Percentiles rank a stretch among this genome's conserved stretches.
Conservation (phyloP, 1,140 invertebrate species). For the Drosophila takahashii region DNA sequence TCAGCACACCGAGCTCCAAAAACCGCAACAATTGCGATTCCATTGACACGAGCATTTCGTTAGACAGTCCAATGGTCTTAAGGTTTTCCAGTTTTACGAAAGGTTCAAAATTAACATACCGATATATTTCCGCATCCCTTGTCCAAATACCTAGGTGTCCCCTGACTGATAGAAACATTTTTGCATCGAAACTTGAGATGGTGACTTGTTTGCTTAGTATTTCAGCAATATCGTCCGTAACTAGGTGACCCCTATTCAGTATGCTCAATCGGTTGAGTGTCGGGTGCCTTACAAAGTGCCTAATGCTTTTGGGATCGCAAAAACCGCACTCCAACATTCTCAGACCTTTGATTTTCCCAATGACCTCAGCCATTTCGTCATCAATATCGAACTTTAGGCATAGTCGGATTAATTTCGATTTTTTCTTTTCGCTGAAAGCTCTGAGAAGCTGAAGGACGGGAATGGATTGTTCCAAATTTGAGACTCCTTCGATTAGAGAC, state of each 20-base stretch:
- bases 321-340: conserved; percentile 17
- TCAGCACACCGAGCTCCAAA: conserved; percentile 10
- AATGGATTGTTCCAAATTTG: background rate
- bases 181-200: background rate
- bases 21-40: background rate
- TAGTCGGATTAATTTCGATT: background rate
- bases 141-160: background rate
- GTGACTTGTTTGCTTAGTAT: background rate
- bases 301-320: conserved; percentile 8
- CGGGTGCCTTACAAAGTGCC: background rate
- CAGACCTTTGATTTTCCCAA: conserved; percentile 14
- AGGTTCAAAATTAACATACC: background rate
- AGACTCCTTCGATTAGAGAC: background rate
- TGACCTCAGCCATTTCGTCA: conserved; percentile 4
- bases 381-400: conserved; percentile 11
- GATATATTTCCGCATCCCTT: background rate
- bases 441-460: conserved; percentile 1
- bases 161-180: background rate
- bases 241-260: background rate
- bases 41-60: background rate
- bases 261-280: background rate
- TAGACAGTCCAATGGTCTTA: background rate
- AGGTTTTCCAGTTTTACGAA: conserved; percentile 10
- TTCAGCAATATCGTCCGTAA: background rate
- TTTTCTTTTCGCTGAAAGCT: conserved; percentile 6